These are phyloP conservation scores for Peromyscus leucopus DNA, from an alignment of 2,113 vertebrate species.

Conservation along the genomic window DNA sequence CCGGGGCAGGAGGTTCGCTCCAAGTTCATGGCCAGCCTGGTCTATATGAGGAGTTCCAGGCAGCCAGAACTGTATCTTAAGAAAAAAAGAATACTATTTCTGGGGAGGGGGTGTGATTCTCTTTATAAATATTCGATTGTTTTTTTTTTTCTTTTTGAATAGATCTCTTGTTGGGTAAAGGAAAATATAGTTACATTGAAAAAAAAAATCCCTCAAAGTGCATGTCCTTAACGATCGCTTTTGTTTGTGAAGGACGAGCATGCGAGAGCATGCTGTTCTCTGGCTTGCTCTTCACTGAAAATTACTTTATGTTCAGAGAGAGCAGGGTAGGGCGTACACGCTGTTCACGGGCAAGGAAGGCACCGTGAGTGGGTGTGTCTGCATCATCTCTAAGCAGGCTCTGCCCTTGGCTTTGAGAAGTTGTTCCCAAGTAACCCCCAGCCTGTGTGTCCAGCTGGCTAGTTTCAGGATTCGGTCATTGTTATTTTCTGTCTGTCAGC, in stretches of 20 bases:
- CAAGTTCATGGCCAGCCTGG: not conserved
- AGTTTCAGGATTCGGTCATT: conserved; percentile 67
- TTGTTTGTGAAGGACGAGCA: conserved; percentile 5
- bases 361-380: not conserved
- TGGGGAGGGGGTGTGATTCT: not conserved
- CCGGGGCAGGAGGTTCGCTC: not conserved
- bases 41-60: not conserved
- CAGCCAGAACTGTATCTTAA: not conserved
- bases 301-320: conserved; percentile 36
- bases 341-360: not conserved
- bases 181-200: not conserved
- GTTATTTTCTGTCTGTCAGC: conserved; percentile 62
- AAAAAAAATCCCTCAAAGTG: not conserved
- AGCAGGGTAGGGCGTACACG: not conserved
- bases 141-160: not conserved
- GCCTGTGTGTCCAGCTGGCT: conserved; percentile 42
- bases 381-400: not conserved
- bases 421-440: not conserved
- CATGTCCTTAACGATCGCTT: not conserved
- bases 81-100: not conserved
- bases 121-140: conserved; percentile 14
- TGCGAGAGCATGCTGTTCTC: not conserved
- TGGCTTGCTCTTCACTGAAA: conserved; percentile 36
- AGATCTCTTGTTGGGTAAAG: not conserved
- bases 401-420: conserved; percentile 23